Conservation (phyloP, 2,888 invertebrate genomes). For the Anthophora plumipes region DNA sequence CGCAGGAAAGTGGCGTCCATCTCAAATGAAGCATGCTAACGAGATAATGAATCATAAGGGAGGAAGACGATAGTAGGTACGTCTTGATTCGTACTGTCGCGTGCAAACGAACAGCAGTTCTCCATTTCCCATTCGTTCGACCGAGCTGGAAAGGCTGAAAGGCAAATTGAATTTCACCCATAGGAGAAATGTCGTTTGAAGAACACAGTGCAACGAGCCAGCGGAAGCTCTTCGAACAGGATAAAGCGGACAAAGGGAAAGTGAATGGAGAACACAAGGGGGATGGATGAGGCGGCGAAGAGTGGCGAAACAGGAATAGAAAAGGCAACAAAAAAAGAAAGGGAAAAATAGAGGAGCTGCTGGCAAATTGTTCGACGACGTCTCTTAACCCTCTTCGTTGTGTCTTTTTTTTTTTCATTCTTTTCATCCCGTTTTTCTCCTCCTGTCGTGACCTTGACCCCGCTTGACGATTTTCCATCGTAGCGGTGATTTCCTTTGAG, state of each 20-base stretch:
- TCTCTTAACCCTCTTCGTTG: not conserved
- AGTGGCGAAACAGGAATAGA: slow-evolving; percentile 12
- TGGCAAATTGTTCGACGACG: slow-evolving; percentile 39
- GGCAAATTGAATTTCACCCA: slow-evolving; percentile 66
- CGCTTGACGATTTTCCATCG: not conserved
- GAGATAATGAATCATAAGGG: slow-evolving; percentile 5
- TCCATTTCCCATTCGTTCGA: slow-evolving; percentile 20
- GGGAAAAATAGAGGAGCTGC: not conserved
- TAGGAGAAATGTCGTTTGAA: slow-evolving; percentile 60
- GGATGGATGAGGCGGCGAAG: not conserved
- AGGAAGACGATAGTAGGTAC: slow-evolving; percentile 30
- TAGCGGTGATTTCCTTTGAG: not conserved
- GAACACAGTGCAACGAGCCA: slow-evolving; percentile 40
- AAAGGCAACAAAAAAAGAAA: not conserved
- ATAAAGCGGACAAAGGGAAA: slow-evolving; percentile 34
- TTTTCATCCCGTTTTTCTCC: not conserved
- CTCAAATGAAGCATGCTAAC: slow-evolving; percentile 1
- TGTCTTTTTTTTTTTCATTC: not conserved
- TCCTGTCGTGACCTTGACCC: slow-evolving; percentile 27
- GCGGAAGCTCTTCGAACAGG: slow-evolving; percentile 15
- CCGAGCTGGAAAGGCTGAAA: slow-evolving; percentile 46
- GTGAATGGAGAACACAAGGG: slow-evolving; percentile 8
- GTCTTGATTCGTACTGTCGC: slow-evolving; percentile 33
- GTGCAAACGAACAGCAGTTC: slow-evolving; percentile 25
- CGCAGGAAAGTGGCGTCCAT: not conserved